These are phyloP conservation scores for Sphenodon punctatus DNA, from an alignment of 2,797 vertebrate genomes.

Conservation along the genomic window DNA sequence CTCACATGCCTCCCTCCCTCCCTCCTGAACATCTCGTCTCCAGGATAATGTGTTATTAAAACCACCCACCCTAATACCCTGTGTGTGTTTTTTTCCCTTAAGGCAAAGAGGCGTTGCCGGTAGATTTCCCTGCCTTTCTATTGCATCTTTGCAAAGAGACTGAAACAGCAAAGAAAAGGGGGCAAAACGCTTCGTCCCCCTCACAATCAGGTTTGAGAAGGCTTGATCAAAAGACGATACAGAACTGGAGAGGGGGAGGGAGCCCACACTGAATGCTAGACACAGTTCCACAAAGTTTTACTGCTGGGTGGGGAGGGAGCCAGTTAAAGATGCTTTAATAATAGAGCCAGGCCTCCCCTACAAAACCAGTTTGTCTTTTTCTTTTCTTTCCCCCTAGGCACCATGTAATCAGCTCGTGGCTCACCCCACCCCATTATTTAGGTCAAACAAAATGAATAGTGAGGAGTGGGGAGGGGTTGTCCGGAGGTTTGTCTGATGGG, in stretches of 20 bases:
- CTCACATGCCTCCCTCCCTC: too few relatives aligned
- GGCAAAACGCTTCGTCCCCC: background rate
- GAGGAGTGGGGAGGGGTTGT: slow-evolving; percentile 83
- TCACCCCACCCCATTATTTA: slow-evolving; percentile 85
- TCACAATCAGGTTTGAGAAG: background rate
- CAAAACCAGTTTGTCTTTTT: slow-evolving; percentile 80
- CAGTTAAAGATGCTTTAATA: slow-evolving; percentile 84
- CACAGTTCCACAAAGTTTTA: slow-evolving; percentile 70
- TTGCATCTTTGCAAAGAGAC: background rate
- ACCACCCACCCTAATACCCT: slow-evolving; percentile 57
- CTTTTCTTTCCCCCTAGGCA: slow-evolving; percentile 60
- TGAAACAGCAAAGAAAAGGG: background rate
- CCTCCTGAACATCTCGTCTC: slow-evolving; percentile 58
- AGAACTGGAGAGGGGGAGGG: background rate
- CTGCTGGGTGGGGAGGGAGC: slow-evolving; percentile 86
- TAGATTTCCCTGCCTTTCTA: background rate
- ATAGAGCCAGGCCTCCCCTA: slow-evolving; percentile 82
- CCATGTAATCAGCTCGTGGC: slow-evolving; percentile 82
- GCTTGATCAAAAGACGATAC: background rate
- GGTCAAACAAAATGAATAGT: slow-evolving; percentile 88
- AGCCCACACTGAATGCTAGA: slow-evolving; percentile 1
- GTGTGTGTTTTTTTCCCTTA: slow-evolving; percentile 51
- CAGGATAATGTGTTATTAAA: slow-evolving; percentile 63
- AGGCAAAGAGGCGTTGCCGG: slow-evolving; percentile 50
- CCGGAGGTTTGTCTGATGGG: slow-evolving; percentile 71